These are phyloP conservation scores for Mongoloraphidia duomilia DNA, from an alignment of 2,888 invertebrate species.

Conservation along the genomic window DNA sequence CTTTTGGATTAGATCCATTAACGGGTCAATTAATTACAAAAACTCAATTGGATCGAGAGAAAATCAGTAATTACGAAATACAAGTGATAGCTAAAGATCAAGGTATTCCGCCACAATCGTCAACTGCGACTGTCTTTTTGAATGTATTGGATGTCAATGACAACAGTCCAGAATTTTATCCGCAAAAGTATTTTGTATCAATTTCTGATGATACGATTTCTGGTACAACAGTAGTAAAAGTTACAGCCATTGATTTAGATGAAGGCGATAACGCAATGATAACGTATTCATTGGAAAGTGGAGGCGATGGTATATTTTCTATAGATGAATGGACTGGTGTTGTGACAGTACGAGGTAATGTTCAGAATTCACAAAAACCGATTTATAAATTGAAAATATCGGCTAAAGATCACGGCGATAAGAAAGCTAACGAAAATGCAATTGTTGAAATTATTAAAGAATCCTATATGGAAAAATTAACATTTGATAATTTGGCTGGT, in stretches of 20 bases:
- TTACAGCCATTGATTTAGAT: constrained; percentile 74
- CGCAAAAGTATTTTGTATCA: constrained; percentile 67
- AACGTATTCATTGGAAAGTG: constrained; percentile 62
- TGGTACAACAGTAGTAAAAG: constrained; percentile 52
- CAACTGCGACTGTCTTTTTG: constrained; percentile 74
- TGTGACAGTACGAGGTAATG: constrained; percentile 49
- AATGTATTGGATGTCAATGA: constrained; percentile 81
- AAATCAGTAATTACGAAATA: constrained; percentile 61
- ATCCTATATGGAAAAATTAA: constrained; percentile 53
- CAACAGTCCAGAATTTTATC: constrained; percentile 85
- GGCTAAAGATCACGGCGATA: constrained; percentile 68
- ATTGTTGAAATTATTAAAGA: constrained; percentile 66
- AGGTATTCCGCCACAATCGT: constrained; percentile 78
- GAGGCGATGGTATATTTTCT: constrained; percentile 65
- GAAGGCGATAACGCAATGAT: constrained; percentile 77
- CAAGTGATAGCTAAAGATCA: constrained; percentile 81
- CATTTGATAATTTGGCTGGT: constrained; percentile 53
- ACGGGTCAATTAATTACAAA: constrained; percentile 74
- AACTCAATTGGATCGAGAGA: constrained; percentile 68
- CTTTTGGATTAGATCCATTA: constrained; percentile 67
- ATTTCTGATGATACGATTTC: constrained; percentile 51
- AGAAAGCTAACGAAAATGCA: constrained; percentile 57
- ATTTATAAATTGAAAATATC: constrained; percentile 61
- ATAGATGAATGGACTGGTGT: constrained; percentile 67
- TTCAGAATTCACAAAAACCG: constrained; percentile 47